A percentile compares a stretch with the other conserved stretches of the same genome.
phyloP scores from a whole-genome alignment of 1,140 invertebrate species.

The Rhizoglyphus robini region DNA sequence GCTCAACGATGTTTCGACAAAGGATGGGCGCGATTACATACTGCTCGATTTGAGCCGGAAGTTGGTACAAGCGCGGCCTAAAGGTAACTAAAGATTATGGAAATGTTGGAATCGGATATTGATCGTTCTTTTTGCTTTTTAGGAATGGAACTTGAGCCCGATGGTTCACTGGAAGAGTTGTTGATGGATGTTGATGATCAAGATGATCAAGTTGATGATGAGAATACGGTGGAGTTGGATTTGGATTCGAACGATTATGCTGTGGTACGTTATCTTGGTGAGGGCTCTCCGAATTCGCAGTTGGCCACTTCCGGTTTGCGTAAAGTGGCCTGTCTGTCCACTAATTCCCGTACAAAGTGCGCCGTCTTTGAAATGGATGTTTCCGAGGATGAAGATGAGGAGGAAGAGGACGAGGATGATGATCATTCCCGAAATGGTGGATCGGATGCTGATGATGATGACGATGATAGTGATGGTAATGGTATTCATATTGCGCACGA shows the following conservation, averaged over 20 bases:
- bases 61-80: neutral
- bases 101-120: neutral
- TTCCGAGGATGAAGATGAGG: slow-evolving; percentile 63
- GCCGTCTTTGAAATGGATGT: slow-evolving; percentile 81
- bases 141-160: neutral
- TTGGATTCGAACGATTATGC: neutral
- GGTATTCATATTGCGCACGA: no score
- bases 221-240: slow-evolving; percentile 2
- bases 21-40: neutral
- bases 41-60: neutral
- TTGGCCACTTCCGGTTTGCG: slow-evolving; percentile 72
- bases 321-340: slow-evolving; percentile 72
- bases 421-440: no score
- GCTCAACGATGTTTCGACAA: neutral
- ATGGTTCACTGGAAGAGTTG: neutral
- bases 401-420: slow-evolving; percentile 32
- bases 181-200: neutral
- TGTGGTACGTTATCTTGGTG: slow-evolving; percentile 39
- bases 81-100: neutral
- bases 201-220: neutral
- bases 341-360: slow-evolving; percentile 59
- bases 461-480: no score
- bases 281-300: slow-evolving; percentile 53
- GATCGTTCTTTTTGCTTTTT: neutral
- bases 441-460: no score